Base-by-base conservation (phyloP, 2,797 vertebrate genomes). In the Mastacembelus armatus region DNA sequence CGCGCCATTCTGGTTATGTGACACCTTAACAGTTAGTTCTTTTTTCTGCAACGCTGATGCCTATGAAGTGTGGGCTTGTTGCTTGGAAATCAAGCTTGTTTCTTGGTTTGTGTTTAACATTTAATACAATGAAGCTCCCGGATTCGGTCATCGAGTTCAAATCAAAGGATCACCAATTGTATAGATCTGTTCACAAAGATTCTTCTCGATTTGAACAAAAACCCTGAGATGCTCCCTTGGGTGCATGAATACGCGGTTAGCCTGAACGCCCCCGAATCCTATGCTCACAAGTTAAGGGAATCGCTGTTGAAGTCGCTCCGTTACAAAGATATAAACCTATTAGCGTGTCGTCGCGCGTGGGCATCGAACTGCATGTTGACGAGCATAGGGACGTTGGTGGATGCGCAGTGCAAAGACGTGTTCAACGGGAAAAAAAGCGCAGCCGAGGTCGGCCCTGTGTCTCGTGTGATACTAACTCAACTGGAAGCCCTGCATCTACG, bases 201-300 rank as follows among this genome's bases (percentile, higher is more conserved):
- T 0, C 2, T 66, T 0, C 10, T 38, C 12, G 57, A 71, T 10
- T 14, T 56, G 10, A 18, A 55, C 8, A 4, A 0, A 0, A 42
- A 66, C 4, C 44, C 38, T 1, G 14, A 11, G 1, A 42, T 16
- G 0, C 47, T 76, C 2, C 27, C 43, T 0, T 60, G 66, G 73
- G n/a, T 56, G 1, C 1, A 12, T 0, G 35, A 29, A 3, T 52
- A 71, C 22, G 10, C 40, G 0, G 1, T 1, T 0, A 11, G 38
- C 2, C 47, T 76, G 21, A 65, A 54, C 19, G 54, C 9, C 0
- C 60, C 51, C 1, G 3, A 3, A 8, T 1, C 2, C 10, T 57
- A 57, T 12, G n/a, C 9, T 0, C 0, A 0, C 0, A 6, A 1
- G 10, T 14, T 71, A 1, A 2, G 0, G 2, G 7, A 0, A 0